phyloP scores from a whole-genome alignment of 1,140 invertebrate genomes.

The Liolophura sinensis region DNA sequence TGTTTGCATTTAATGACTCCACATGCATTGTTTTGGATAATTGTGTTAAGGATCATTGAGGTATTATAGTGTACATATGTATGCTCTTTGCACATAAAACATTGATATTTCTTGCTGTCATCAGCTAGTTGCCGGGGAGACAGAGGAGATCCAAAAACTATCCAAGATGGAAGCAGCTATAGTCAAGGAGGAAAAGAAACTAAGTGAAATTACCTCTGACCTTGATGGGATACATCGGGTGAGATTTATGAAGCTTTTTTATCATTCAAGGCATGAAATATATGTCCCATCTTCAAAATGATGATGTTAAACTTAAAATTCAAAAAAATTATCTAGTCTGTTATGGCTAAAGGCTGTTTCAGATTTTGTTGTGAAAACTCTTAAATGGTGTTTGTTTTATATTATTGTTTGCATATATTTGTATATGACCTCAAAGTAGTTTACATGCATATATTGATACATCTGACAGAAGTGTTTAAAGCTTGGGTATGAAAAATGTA shows the following conservation, averaged over 20 bases:
- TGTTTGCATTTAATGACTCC: too few species aligned
- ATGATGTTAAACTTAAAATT: too few species aligned
- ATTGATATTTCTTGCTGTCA: constrained; percentile 2
- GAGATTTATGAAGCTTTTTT: constrained; percentile 1
- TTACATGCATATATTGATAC: not conserved
- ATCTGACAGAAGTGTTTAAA: not conserved
- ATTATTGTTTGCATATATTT: too few species aligned
- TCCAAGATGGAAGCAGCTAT: constrained; percentile 18
- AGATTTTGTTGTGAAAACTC: not conserved
- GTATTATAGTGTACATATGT: too few species aligned
- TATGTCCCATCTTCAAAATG: not conserved
- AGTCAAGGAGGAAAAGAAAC: constrained; percentile 25
- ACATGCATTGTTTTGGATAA: too few species aligned
- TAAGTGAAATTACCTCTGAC: constrained; percentile 32
- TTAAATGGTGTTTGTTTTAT: too few species aligned
- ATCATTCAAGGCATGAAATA: not conserved
- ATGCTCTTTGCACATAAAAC: too few species aligned
- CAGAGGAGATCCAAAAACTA: constrained; percentile 16
- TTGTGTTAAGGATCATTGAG: too few species aligned
- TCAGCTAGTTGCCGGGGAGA: constrained; percentile 54
- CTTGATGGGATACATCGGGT: constrained; percentile 35
- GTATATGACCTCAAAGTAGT: not conserved
- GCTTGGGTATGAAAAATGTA: too few species aligned
- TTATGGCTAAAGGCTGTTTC: not conserved
- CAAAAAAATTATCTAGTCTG: too few species aligned